phyloP scores from a whole-genome alignment of 2,888 invertebrate species.

The Watsonalla cultraria region DNA sequence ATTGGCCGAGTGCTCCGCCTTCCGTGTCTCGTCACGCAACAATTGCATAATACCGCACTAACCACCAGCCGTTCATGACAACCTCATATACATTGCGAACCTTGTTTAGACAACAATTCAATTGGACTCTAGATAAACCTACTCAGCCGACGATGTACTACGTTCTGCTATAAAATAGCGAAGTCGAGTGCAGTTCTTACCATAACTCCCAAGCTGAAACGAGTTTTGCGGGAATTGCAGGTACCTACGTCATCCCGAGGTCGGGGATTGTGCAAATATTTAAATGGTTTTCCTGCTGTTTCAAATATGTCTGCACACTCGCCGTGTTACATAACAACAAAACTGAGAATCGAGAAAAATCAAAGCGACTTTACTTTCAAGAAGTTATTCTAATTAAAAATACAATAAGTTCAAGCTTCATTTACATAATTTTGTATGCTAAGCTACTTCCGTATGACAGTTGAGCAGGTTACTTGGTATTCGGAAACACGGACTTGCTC shows the following conservation, averaged over 20 bases:
- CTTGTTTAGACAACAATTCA: conserved; percentile 6
- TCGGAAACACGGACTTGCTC: no score
- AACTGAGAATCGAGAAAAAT: no score
- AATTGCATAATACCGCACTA: conserved; percentile 47
- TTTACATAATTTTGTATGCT: no score
- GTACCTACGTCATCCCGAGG: conserved; percentile 49
- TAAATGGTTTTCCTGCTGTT: conserved; percentile 59
- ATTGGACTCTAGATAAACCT: neutral
- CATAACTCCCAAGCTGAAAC: conserved; percentile 47
- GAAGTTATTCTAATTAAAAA: no score
- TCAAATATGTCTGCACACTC: conserved; percentile 17
- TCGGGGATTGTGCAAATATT: conserved; percentile 66
- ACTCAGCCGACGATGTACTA: conserved; percentile 20
- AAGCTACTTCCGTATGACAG: no score
- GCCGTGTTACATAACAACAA: no score
- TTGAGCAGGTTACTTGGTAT: no score
- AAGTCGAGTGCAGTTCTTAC: conserved; percentile 13
- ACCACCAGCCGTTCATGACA: conserved; percentile 14
- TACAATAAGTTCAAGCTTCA: no score
- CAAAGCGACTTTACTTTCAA: conserved; percentile 16
- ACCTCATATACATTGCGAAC: conserved; percentile 25
- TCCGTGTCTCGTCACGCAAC: conserved; percentile 68
- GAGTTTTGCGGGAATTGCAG: conserved; percentile 56
- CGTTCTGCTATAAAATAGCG: conserved; percentile 11
- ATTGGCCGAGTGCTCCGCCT: conserved; percentile 70